These are phyloP conservation scores for Archegozetes longisetosus DNA, from an alignment of 1,140 invertebrate species.

Conservation along the genomic window DNA sequence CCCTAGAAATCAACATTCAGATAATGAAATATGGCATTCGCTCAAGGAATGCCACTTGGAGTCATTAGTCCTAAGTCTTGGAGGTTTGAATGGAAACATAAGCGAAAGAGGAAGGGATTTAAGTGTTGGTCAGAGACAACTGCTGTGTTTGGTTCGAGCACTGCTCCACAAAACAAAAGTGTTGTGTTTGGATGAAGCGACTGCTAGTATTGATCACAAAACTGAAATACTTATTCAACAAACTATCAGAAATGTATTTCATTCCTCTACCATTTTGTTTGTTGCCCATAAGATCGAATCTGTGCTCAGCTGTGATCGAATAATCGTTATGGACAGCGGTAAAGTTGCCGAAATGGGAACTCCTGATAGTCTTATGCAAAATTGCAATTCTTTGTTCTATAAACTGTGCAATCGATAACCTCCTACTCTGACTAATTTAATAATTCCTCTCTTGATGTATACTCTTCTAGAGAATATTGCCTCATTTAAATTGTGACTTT, in stretches of 20 bases:
- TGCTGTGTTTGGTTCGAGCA: constrained; percentile 53
- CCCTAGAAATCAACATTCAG: constrained; percentile 21
- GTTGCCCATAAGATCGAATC: constrained; percentile 32
- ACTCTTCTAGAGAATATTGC: too few species aligned
- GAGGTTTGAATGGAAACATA: constrained; percentile 8
- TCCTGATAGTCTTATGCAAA: constrained; percentile 49
- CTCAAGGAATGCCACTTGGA: constrained; percentile 23
- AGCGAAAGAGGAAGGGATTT: constrained; percentile 39
- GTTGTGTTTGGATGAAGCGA: constrained; percentile 54
- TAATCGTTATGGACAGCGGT: constrained; percentile 20
- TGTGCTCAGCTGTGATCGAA: constrained; percentile 24
- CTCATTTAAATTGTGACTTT: too few species aligned
- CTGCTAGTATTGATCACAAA: constrained; percentile 62
- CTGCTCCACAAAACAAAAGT: constrained; percentile 46
- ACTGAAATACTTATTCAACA: constrained; percentile 28
- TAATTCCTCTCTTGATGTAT: too few species aligned
- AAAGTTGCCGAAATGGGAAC: constrained; percentile 76
- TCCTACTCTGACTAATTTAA: too few species aligned
- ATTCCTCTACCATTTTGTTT: constrained; percentile 22
- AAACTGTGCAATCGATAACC: background rate
- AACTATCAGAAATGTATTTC: constrained; percentile 23
- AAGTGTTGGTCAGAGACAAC: constrained; percentile 51
- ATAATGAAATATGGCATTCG: constrained; percentile 25
- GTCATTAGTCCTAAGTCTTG: constrained; percentile 13
- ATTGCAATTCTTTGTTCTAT: background rate